Evolutionary conservation across 1,140 invertebrate genomes (phyloP).

Genomic region (Orchestia grillus): DNA sequence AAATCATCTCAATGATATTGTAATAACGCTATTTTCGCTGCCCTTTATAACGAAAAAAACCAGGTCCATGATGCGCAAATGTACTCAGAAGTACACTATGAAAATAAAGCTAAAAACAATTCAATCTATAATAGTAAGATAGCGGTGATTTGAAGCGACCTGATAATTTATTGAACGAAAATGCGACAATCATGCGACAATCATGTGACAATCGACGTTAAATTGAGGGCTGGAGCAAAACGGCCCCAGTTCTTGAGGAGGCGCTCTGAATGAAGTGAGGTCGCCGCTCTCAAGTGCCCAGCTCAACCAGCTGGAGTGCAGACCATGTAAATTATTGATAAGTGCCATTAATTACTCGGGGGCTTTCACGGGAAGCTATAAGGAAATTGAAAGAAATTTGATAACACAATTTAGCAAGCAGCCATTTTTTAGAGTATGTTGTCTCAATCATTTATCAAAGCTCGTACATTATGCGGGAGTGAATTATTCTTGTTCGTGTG

Average conservation of each 20-base stretch:
- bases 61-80: background rate
- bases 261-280: background rate
- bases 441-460: background rate
- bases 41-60: no score
- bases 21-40: no score
- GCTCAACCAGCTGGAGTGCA: background rate
- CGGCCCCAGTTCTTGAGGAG: background rate
- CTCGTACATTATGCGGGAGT: background rate
- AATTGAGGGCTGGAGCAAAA: background rate
- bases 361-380: background rate
- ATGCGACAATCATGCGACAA: no score
- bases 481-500: background rate
- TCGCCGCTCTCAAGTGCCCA: background rate
- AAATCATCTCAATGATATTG: no score
- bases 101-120: no score
- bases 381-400: background rate
- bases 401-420: background rate
- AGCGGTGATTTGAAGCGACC: no score
- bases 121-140: no score
- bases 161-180: no score
- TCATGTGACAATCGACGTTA: background rate
- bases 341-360: background rate
- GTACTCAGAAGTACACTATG: no score
- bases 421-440: background rate
- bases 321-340: background rate